These are phyloP conservation scores for Procapra przewalskii DNA, from an alignment of 2,113 vertebrate genomes.

Conservation along the genomic window DNA sequence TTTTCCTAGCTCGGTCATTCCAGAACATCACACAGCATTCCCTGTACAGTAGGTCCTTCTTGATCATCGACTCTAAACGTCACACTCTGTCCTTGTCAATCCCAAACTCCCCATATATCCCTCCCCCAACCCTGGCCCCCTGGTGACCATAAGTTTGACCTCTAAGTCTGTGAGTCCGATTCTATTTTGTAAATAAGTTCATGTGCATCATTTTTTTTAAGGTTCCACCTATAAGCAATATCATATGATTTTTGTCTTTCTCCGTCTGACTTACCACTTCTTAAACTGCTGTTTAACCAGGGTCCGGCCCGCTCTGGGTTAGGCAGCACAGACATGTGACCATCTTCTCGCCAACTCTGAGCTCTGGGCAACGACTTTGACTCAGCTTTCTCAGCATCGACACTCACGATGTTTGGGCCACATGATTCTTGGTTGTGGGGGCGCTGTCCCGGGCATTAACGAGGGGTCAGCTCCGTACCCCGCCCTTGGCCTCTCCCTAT, in stretches of 20 bases:
- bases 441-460: fast-evolving
- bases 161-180: not conserved
- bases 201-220: not conserved
- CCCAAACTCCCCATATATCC: not conserved
- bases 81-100: not conserved
- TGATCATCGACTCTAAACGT: not conserved
- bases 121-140: not conserved
- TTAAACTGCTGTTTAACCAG: not conserved
- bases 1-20: not conserved
- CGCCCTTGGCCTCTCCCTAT: not conserved
- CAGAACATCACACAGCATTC: not conserved
- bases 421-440: fast-evolving
- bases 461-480: fast-evolving
- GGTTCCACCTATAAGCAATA: not conserved
- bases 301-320: fast-evolving
- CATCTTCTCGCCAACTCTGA: not conserved
- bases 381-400: not conserved
- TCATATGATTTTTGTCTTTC: not conserved
- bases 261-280: not conserved
- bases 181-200: not conserved
- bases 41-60: not conserved
- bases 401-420: not conserved
- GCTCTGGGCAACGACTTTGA: not conserved
- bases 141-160: not conserved
- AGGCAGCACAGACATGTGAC: fast-evolving